Evolutionary conservation across 2,797 vertebrate genomes (phyloP), one percentile per base, ranked within the genome.

Genomic region (Euphonia xanthogaster): DNA sequence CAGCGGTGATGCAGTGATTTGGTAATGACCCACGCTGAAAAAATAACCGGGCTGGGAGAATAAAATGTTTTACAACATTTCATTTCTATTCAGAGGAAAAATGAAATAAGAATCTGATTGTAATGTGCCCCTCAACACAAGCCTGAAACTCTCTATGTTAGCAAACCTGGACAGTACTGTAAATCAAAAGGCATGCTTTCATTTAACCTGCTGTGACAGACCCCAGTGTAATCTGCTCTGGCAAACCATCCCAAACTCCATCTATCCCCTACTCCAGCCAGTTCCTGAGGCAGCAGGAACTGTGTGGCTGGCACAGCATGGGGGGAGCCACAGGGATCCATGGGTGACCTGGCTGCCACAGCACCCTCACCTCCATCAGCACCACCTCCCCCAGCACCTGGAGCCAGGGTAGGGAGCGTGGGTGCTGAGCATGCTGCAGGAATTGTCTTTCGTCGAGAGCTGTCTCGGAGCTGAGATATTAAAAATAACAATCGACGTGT

Each of bases 401-500:
- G 33, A 68, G 65, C 42, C 8, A 1, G 90, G n/a, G 24, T 1
- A 12, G 67, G 57, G 45, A 90, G 31, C 2, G 8, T 83, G 70
- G 82, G 79, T 81, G 68, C 68, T 27, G 62, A 86, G 44, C 4
- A 0, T 0, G 2, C 84, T 74, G n/a, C 45, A 13, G 90, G 79
- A 90, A 54, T 58, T 27, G 21, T 45, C 65, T 81, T 68, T 81
- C 5, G 0, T 23, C 0, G 0, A 63, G 70, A 25, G 55, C 79
- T 91, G 44, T 79, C 94, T 87, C 48, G 2, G 82, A 91, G 70
- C 63, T 37, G 73, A 94, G 73, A 27, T 47, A 62, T 68, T 78
- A 86, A 91, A 96, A 96, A 88, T 91, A 91, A 93, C 76, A 54
- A 45, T 22, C 9, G 16, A 45, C 78, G 4, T 84, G 79, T 88